These are phyloP conservation scores for Australoheros facetus DNA, from an alignment of 2,797 vertebrate species.

Conservation along the genomic window DNA sequence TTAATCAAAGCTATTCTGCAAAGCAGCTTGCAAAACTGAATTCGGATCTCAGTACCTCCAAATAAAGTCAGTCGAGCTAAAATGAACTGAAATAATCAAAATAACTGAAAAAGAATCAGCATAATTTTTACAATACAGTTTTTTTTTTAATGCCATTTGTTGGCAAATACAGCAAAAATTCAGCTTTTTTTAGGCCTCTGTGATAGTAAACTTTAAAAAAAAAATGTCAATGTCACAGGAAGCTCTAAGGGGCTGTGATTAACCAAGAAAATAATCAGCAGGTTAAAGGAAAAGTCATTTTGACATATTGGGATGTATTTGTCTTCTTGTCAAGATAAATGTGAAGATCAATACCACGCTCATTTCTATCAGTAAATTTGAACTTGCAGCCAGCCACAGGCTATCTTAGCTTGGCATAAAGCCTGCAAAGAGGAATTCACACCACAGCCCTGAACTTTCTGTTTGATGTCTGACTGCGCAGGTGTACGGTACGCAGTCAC, in stretches of 20 bases:
- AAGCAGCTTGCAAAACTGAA: background rate
- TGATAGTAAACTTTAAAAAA: background rate
- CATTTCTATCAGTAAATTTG: background rate
- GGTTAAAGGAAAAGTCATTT: conserved; percentile 2
- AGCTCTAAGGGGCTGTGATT: background rate
- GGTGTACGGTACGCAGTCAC: too few species aligned
- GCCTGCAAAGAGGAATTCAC: background rate
- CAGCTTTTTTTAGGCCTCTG: background rate
- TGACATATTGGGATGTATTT: background rate
- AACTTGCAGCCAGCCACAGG: background rate
- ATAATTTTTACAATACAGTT: background rate
- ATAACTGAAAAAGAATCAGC: background rate
- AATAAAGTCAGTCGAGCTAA: background rate
- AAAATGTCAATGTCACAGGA: background rate
- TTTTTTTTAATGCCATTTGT: background rate
- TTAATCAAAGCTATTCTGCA: conserved; percentile 23
- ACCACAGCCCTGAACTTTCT: too few species aligned
- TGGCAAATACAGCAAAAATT: background rate
- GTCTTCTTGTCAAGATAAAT: background rate
- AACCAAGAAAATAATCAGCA: background rate
- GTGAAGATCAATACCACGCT: background rate
- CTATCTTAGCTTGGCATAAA: conserved; percentile 9
- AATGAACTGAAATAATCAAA: background rate
- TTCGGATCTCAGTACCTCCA: background rate
- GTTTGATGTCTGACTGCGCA: too few species aligned